Evolutionary conservation across 2,797 vertebrate species (phyloP).

Genomic region (Macroramphosus scolopax): DNA sequence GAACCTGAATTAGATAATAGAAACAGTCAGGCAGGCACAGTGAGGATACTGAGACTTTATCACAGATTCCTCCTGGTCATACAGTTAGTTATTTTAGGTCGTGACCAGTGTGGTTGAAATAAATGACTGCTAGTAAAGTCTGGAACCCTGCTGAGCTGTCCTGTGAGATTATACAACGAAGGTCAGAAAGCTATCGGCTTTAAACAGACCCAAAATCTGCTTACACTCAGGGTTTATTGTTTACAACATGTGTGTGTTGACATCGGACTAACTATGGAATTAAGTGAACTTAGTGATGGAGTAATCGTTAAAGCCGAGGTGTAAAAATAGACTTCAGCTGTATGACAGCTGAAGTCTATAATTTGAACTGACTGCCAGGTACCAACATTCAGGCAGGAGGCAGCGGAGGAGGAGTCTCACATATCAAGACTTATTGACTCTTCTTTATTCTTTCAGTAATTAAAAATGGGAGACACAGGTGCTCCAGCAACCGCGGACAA

Average conservation of each 20-base stretch:
- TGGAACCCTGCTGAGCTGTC: too few species aligned
- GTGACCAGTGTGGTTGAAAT: too few species aligned
- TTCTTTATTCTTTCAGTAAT: constrained; percentile 12
- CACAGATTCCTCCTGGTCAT: too few species aligned
- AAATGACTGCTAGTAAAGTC: too few species aligned
- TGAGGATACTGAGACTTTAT: too few species aligned
- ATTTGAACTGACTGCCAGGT: constrained; percentile 27
- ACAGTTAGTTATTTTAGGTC: too few species aligned
- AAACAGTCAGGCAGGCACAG: too few species aligned
- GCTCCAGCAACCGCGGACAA: constrained; percentile 62
- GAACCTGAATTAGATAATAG: too few species aligned
- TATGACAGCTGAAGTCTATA: constrained; percentile 6
- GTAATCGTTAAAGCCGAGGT: constrained; percentile 51
- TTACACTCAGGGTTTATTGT: constrained; percentile 8
- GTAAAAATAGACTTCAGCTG: constrained; percentile 53
- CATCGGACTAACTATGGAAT: constrained; percentile 10
- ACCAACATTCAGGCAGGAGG: constrained; percentile 15
- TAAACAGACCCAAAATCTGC: constrained; percentile 23
- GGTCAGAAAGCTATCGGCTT: constrained; percentile 9
- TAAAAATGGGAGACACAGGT: constrained; percentile 52
- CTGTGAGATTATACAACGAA: neutral
- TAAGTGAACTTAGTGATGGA: constrained; percentile 20
- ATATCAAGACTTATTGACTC: constrained; percentile 2
- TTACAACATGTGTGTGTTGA: neutral
- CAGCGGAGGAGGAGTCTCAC: neutral